Percentiles rank a stretch among this genome's conserved stretches.
Evolutionary conservation across 2,113 vertebrate genomes (phyloP).

Genomic region (Oncorhynchus tshawytscha): DNA sequence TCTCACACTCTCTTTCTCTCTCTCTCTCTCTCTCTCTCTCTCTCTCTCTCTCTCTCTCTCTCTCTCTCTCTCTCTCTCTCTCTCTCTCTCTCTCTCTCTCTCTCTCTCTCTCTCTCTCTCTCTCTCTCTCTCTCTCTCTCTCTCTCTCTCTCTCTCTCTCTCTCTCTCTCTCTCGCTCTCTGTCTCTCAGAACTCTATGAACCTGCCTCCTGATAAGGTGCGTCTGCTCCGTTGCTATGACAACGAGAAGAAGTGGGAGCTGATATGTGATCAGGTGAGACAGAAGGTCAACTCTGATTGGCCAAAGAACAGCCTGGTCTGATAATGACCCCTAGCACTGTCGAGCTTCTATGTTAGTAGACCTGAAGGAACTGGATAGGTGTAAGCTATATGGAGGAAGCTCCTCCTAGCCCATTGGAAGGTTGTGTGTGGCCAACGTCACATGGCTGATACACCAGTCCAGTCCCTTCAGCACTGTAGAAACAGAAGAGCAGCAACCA

Average conservation of each 20-base stretch:
- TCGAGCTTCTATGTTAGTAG: not conserved
- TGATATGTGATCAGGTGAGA: conserved; percentile 90
- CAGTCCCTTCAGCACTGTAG: too few relatives aligned
- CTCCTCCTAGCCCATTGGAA: too few relatives aligned
- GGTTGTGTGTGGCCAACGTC: not conserved
- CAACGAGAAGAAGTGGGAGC: conserved; percentile 90
- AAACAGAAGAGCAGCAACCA: too few relatives aligned
- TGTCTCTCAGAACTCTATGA: conserved; percentile 90
- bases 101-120: too few relatives aligned
- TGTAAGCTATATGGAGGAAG: too few relatives aligned
- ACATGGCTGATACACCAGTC: too few relatives aligned
- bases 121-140: not conserved
- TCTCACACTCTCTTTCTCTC: not conserved
- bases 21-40: not conserved
- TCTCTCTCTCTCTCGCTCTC: not conserved
- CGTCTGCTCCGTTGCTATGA: conserved; percentile 91
- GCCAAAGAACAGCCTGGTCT: not conserved
- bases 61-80: not conserved
- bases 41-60: not conserved
- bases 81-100: not conserved
- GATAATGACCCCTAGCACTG: not conserved
- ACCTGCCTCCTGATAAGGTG: conserved; percentile 92
- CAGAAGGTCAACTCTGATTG: not conserved
- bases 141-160: not conserved
- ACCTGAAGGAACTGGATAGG: not conserved